These are phyloP conservation scores for Orthosia cruda DNA, from an alignment of 2,888 invertebrate species.

Conservation along the genomic window DNA sequence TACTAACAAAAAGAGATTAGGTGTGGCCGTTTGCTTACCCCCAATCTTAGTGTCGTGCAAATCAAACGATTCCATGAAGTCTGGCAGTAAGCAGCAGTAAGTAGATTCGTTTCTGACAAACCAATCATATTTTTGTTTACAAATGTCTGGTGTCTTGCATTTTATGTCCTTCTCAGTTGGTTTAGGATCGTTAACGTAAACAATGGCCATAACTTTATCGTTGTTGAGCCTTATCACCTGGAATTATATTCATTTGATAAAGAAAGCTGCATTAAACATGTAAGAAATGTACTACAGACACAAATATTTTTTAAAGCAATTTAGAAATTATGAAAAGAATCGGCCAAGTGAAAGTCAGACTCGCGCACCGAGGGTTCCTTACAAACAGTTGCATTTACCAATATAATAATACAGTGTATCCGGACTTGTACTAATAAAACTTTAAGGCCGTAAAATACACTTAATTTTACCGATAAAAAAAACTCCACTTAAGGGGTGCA, in stretches of 20 bases:
- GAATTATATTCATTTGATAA: neutral
- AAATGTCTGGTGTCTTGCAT: conserved; percentile 42
- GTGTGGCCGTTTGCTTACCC: conserved; percentile 32
- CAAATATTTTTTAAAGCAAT: too few species aligned
- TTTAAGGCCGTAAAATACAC: too few species aligned
- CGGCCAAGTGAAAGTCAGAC: too few species aligned
- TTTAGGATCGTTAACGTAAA: conserved; percentile 61
- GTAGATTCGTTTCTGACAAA: conserved; percentile 35
- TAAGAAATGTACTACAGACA: too few species aligned
- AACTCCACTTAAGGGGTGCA: too few species aligned
- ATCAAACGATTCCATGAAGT: conserved; percentile 54
- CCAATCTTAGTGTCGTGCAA: conserved; percentile 34
- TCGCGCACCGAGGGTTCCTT: too few species aligned
- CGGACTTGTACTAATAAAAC: too few species aligned
- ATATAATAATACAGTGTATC: too few species aligned
- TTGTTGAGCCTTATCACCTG: conserved; percentile 54
- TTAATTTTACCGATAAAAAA: too few species aligned
- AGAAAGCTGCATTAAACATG: too few species aligned
- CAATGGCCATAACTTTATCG: conserved; percentile 50
- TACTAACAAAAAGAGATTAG: neutral
- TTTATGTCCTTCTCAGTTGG: conserved; percentile 60
- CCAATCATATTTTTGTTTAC: conserved; percentile 38
- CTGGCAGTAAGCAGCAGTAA: conserved; percentile 65
- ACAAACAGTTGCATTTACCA: too few species aligned
- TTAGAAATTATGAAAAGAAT: too few species aligned